Evolutionary conservation across 2,113 vertebrate species (phyloP).

Genomic region (Dryoscopus gambensis): DNA sequence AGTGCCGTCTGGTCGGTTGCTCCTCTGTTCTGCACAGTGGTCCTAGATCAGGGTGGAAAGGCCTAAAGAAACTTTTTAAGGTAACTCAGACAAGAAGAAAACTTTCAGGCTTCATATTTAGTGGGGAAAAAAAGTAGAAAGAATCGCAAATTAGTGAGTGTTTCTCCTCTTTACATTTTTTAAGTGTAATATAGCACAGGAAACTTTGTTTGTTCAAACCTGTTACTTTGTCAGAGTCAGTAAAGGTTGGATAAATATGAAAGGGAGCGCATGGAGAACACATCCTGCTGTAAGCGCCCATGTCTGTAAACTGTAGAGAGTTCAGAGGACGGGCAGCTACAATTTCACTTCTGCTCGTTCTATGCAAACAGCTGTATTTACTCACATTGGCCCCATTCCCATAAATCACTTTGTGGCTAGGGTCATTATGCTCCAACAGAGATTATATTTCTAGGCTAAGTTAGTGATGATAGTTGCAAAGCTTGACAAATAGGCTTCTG

Average conservation of each 20-base stretch:
- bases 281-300: rapidly evolving
- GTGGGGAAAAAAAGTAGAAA: background rate
- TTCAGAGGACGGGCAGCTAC: background rate
- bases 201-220: background rate
- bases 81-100: too few species aligned
- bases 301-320: background rate
- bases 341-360: background rate
- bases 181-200: rapidly evolving
- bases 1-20: rapidly evolving
- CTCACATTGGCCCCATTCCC: background rate
- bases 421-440: background rate
- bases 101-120: rapidly evolving
- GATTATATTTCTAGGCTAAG: background rate
- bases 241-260: background rate
- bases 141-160: rapidly evolving
- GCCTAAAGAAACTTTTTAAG: background rate
- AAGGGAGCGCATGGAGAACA: background rate
- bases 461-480: background rate
- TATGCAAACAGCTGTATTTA: background rate
- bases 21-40: rapidly evolving
- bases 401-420: background rate
- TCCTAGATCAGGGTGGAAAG: background rate
- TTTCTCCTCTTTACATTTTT: background rate
- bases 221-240: background rate
- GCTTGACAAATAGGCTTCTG: background rate